Evolutionary conservation across 2,113 vertebrate species (phyloP).

Genomic region (Podocnemis expansa): DNA sequence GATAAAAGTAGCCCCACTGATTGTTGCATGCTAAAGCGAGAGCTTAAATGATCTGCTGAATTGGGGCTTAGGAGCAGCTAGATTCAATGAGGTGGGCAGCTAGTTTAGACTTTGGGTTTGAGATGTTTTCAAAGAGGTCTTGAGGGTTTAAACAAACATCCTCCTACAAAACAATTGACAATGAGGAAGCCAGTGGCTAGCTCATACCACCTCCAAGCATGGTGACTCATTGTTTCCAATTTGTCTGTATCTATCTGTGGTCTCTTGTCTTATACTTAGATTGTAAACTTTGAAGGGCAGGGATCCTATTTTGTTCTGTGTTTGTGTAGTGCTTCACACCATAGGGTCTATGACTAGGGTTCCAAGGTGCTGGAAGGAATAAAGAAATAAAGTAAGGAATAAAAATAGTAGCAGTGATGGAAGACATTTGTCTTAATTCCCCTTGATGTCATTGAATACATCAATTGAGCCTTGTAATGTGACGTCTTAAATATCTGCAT

Average conservation of each 20-base stretch:
- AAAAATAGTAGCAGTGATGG: neutral
- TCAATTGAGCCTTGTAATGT: neutral
- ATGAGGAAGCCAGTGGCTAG: neutral
- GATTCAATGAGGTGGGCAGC: constrained; percentile 22
- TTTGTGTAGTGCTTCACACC: neutral
- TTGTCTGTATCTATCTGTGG: neutral
- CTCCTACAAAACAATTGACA: neutral
- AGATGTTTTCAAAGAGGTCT: constrained; percentile 14
- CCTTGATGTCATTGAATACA: neutral
- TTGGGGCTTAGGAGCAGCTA: neutral
- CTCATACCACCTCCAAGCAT: neutral
- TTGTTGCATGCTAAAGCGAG: neutral
- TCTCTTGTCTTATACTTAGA: neutral
- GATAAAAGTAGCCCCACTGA: neutral
- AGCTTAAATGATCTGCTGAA: constrained; percentile 21
- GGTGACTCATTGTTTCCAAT: neutral
- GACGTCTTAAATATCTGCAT: neutral
- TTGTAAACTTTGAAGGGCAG: neutral
- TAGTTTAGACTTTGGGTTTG: neutral
- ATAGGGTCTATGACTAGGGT: neutral
- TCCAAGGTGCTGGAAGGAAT: neutral
- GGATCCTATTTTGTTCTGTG: neutral
- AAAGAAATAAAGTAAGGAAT: too few species aligned
- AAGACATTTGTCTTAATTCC: neutral
- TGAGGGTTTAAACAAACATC: constrained; percentile 26